Conservation (phyloP, 2,113 vertebrate species). For the Sterrhoptilus dennistouni region DNA sequence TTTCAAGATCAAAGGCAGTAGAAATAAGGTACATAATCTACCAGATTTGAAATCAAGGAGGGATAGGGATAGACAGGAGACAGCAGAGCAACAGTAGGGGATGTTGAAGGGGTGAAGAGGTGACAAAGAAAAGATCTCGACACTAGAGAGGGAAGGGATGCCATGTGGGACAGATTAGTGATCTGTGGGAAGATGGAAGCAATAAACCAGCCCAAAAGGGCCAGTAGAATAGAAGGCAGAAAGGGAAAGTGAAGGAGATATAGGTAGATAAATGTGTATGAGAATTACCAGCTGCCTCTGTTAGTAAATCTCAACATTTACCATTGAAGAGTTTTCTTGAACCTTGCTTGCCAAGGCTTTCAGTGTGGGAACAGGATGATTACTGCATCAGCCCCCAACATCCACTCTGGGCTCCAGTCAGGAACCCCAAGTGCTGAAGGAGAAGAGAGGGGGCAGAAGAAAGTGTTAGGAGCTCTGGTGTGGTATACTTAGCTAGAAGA, state of each 20-base stretch:
- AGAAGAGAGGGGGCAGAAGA: background rate
- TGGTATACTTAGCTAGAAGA: background rate
- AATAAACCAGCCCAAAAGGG: background rate
- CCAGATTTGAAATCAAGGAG: background rate
- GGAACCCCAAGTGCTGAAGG: background rate
- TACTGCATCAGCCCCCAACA: accelerated
- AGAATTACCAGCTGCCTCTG: background rate
- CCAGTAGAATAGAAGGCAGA: background rate
- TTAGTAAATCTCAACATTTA: background rate
- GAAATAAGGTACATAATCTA: background rate
- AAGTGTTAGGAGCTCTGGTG: background rate
- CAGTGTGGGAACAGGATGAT: accelerated
- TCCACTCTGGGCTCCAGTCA: background rate
- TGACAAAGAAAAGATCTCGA: background rate
- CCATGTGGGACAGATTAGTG: background rate
- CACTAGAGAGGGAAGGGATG: background rate
- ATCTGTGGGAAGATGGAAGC: background rate
- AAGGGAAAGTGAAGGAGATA: background rate
- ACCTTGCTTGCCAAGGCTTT: background rate
- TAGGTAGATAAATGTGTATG: background rate
- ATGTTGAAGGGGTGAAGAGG: background rate
- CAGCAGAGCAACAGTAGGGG: background rate
- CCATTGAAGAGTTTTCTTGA: background rate
- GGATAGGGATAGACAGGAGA: background rate
- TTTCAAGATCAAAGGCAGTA: background rate